Evolutionary conservation across 2,113 vertebrate species (phyloP), one percentile per base, ranked within the genome.

Genomic region (Gambusia affinis): DNA sequence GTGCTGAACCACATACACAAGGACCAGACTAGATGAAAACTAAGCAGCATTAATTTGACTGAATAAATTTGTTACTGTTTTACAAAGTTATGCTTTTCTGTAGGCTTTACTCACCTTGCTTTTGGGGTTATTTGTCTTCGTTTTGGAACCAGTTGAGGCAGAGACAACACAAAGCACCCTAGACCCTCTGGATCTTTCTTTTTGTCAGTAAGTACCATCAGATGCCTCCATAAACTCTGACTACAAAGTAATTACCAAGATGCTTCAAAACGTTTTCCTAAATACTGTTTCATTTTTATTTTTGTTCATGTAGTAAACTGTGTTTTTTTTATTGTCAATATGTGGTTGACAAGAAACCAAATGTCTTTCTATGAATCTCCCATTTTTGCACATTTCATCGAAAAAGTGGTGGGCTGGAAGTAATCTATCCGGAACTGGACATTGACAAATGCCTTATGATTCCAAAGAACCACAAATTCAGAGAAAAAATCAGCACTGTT

Each of bases 381-480:
- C 4, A 28, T n/a, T 67, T 74, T 69, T 47, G 3, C 70, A 27
- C 17, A 35, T 78, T 27, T 83, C 42, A 79, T 74, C n/a, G 27
- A 70, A 84, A 29, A 83, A 95, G 94, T n/a, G 92, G 85, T 12
- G 76, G 65, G 22, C 78, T 95, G 29, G 60, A 91, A 60, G 83
- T 92, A 37, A 77, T 70, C 54, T 94, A 94, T 72, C 94, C 93
- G 60, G 80, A 85, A 42, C 31, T 93, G 89, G 62, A 83, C n/a
- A 35, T 94, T 31, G 61, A 73, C 4, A 7, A 81, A 68, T 94
- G 93, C 79, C 22, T 84, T 33, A 31, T 85, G 31, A 42, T 95
- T 72, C 78, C 90, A 66, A 61, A 82, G 42, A 31, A 57, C 10
- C 62, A 87, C 69, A 86, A 93, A 87, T 65, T 90, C 69, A 86